Conservation (phyloP, 2,113 vertebrate genomes). For the Macaca mulatta region DNA sequence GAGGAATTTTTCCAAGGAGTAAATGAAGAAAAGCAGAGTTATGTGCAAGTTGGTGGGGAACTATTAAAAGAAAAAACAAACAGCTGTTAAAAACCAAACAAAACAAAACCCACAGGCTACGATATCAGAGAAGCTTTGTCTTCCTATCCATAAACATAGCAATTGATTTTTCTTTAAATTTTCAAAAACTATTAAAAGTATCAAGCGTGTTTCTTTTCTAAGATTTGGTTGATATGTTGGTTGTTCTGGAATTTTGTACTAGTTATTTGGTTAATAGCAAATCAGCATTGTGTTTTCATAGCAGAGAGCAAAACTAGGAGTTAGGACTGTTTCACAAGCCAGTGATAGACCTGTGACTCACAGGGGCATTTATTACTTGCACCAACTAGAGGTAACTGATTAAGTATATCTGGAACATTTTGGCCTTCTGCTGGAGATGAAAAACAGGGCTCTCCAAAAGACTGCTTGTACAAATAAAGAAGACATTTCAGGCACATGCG, state of each 20-base stretch:
- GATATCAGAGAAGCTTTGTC: neutral
- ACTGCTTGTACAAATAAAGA: neutral
- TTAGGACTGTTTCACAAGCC: neutral
- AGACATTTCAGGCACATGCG: neutral
- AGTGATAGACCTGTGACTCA: neutral
- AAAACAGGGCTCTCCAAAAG: neutral
- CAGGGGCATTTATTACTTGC: fast-evolving
- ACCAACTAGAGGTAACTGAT: neutral
- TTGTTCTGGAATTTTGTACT: neutral
- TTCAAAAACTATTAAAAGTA: neutral
- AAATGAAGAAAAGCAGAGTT: slow-evolving; percentile 16
- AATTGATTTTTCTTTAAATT: neutral
- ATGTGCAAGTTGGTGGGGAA: neutral
- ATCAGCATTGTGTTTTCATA: neutral
- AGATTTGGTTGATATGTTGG: neutral
- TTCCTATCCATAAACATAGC: neutral
- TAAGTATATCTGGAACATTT: neutral
- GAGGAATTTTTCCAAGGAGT: neutral
- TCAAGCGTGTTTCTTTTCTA: neutral
- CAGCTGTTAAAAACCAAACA: neutral
- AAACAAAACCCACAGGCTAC: neutral
- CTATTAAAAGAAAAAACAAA: neutral
- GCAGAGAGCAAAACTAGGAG: neutral
- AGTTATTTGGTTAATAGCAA: neutral
- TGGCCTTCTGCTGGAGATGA: neutral